Evolutionary conservation across 2,113 vertebrate genomes (phyloP), one percentile per base, ranked within the genome.

Genomic region (Eubucco bourcierii): DNA sequence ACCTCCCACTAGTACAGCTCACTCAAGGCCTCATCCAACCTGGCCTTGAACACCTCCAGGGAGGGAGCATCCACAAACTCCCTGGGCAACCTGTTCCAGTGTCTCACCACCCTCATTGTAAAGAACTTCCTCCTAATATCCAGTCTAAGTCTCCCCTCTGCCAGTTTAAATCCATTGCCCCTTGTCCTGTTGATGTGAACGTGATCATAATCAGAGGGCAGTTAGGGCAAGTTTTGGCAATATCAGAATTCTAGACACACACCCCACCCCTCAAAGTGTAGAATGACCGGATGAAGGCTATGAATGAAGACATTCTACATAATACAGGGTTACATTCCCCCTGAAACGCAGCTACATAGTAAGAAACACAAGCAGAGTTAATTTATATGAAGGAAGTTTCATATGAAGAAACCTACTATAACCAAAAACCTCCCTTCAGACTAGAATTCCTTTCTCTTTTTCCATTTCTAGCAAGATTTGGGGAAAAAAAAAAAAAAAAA

Each of bases 251-350:
- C 39, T 9, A 71, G n/a, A 56, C 10, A 50, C n/a, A 16, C 12
- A 1, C 11, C 39, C 44, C 16, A 16, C 10, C 1, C 11, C 33
- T 46, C 16, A 23, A 66, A 61, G 29, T 1, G 1, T 3, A 56
- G 46, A 88, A 52, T 3, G 1, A 53, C 73, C 2, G 1, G 0
- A 0, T 41, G 50, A 56, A 66, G 0, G 1, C 47, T 28, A 55
- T 67, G 47, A 64, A 88, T 33, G 6, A 88, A 19, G 4, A 52
- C 17, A 60, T 44, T 50, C 37, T 46, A 3, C 5, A 4, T 15
- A 47, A n/a, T 5, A 44, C 14, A 55, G 4, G 19, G 14, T 39
- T 39, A 39, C 10, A 10, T 39, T 39, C 37, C 37, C 37, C 37
- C 20, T 74, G 71, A 74, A 80, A 68, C 31, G 44, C 6, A 84